These are phyloP conservation scores for Mormyrus proboscirostris DNA, from an alignment of 2,797 vertebrate species.

Conservation along the genomic window DNA sequence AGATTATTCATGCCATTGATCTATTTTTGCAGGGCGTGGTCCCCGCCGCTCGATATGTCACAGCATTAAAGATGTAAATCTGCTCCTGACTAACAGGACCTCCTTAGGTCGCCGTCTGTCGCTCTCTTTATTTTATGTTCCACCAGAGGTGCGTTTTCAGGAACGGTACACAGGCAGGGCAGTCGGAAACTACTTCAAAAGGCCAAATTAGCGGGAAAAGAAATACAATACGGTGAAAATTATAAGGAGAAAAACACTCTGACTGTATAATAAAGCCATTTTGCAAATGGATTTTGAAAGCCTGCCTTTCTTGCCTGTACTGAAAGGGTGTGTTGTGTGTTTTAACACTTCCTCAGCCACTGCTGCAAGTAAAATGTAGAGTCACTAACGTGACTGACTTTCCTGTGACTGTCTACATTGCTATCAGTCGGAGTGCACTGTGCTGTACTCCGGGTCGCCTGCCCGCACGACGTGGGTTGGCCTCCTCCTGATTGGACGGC, in stretches of 20 bases:
- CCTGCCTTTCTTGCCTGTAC: background rate
- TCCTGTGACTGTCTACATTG: background rate
- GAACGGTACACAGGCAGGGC: background rate
- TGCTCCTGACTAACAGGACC: background rate
- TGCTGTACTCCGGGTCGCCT: background rate
- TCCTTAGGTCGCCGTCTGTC: background rate
- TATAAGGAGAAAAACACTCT: background rate
- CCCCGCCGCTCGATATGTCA: background rate
- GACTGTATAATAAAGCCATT: background rate
- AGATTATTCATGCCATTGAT: constrained; percentile 3
- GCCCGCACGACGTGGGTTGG: background rate
- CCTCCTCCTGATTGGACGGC: background rate
- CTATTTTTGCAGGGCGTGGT: background rate
- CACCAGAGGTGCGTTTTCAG: background rate
- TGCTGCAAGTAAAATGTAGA: background rate
- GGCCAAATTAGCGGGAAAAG: background rate
- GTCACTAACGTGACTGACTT: background rate
- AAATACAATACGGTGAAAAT: background rate
- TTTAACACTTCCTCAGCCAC: background rate
- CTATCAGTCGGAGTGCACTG: background rate
- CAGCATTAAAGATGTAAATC: background rate
- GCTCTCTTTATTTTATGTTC: background rate
- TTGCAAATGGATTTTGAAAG: background rate
- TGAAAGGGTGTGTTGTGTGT: background rate
- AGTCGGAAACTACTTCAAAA: background rate